Evolutionary conservation across 2,797 vertebrate genomes (phyloP).

Genomic region (Oreortyx pictus): DNA sequence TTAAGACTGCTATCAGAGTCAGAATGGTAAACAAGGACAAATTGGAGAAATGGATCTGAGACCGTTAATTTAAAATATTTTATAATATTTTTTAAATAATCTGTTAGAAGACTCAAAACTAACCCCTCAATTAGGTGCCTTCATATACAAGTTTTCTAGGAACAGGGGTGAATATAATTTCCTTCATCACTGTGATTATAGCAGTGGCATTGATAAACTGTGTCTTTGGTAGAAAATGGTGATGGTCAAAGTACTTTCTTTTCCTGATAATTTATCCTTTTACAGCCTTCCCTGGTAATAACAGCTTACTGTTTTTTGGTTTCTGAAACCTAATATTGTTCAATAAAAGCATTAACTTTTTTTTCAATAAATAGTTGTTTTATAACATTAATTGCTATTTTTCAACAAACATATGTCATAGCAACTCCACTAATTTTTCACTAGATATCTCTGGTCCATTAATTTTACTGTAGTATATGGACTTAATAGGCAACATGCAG

Average conservation of each 20-base stretch:
- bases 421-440: background rate
- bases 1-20: background rate
- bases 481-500: background rate
- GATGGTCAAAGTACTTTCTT: conserved; percentile 79
- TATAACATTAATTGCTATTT: conserved; percentile 16
- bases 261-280: conserved; percentile 83
- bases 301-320: conserved; percentile 79
- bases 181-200: conserved; percentile 77
- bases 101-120: background rate
- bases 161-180: conserved; percentile 45
- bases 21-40: background rate
- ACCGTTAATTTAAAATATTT: conserved; percentile 14
- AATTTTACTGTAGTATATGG: background rate
- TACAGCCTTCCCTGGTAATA: conserved; percentile 74
- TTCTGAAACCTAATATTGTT: conserved; percentile 74
- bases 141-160: conserved; percentile 8
- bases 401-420: conserved; percentile 37
- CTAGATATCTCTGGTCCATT: background rate
- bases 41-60: background rate
- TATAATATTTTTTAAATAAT: background rate
- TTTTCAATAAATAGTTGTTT: conserved; percentile 52
- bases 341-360: conserved; percentile 32
- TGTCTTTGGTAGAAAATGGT: conserved; percentile 78
- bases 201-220: conserved; percentile 84
- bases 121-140: conserved; percentile 19